Conservation (phyloP, 1,140 invertebrate genomes). For the Eufriesea mexicana region DNA sequence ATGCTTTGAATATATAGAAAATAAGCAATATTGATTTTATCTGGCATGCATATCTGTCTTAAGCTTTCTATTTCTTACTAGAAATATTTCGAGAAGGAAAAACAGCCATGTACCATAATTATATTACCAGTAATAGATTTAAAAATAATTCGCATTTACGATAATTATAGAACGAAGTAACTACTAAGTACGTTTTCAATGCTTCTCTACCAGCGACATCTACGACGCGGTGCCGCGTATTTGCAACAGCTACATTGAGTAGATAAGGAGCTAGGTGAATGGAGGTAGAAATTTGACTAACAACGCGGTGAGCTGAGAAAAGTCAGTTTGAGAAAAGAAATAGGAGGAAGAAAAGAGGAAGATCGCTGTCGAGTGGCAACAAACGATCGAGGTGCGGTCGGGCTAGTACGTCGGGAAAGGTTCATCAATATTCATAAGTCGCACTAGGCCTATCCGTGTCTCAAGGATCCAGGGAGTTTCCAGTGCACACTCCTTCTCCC, state of each 20-base stretch:
- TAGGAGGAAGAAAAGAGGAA: constrained; percentile 22
- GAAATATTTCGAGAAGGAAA: too few species aligned
- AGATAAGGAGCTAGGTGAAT: not conserved
- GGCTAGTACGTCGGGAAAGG: constrained; percentile 69
- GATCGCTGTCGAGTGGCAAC: constrained; percentile 33
- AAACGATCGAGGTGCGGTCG: constrained; percentile 58
- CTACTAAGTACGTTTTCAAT: not conserved
- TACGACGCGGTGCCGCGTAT: not conserved
- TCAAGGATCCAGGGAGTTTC: constrained; percentile 76
- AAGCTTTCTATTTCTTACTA: too few species aligned
- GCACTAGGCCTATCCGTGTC: constrained; percentile 72
- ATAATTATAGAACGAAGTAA: not conserved
- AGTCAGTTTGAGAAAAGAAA: not conserved
- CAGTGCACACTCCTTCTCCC: constrained; percentile 51
- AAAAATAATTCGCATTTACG: not conserved
- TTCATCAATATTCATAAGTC: constrained; percentile 82
- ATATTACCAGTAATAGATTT: not conserved
- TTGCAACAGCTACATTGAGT: not conserved
- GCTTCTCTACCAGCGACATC: not conserved
- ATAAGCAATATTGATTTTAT: not conserved
- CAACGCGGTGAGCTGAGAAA: not conserved
- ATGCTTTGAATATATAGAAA: not conserved
- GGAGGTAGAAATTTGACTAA: not conserved
- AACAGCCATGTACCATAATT: too few species aligned
- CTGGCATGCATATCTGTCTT: not conserved